Evolutionary conservation across 2,888 invertebrate genomes (phyloP).

Genomic region (Coelinius sp.): DNA sequence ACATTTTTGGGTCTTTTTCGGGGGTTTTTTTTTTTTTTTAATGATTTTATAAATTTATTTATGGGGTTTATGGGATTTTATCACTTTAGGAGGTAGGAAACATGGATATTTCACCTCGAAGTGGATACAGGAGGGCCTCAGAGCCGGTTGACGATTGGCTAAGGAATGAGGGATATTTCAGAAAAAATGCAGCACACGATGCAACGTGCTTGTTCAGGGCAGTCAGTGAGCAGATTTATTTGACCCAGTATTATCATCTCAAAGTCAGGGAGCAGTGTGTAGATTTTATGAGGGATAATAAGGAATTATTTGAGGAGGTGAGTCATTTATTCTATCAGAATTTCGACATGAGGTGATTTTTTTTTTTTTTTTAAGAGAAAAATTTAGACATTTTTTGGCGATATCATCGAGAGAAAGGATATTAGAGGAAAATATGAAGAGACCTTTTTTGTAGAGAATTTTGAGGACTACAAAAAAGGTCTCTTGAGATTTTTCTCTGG

Average conservation of each 20-base stretch:
- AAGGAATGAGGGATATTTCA: conserved; percentile 84
- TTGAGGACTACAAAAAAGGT: too few species aligned
- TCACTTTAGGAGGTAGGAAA: neutral
- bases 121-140: conserved; percentile 53
- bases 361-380: too few species aligned
- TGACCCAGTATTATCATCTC: conserved; percentile 81
- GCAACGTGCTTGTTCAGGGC: conserved; percentile 91
- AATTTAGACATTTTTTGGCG: too few species aligned
- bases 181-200: conserved; percentile 91
- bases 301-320: conserved; percentile 78
- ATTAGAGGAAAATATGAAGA: too few species aligned
- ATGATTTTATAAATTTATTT: neutral
- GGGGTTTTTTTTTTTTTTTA: neutral
- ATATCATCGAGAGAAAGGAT: too few species aligned
- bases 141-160: conserved; percentile 81
- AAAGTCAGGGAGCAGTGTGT: conserved; percentile 82
- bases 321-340: neutral
- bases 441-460: too few species aligned
- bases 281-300: conserved; percentile 79
- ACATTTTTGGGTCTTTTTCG: neutral
- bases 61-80: neutral
- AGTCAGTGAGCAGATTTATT: conserved; percentile 86
- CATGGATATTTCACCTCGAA: conserved; percentile 61
- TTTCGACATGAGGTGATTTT: neutral
- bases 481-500: too few species aligned